A percentile compares a stretch with the other conserved stretches of the same genome.
These are phyloP conservation scores for Pseudanteris insignis DNA, from an alignment of 2,888 invertebrate genomes.

Conservation along the genomic window DNA sequence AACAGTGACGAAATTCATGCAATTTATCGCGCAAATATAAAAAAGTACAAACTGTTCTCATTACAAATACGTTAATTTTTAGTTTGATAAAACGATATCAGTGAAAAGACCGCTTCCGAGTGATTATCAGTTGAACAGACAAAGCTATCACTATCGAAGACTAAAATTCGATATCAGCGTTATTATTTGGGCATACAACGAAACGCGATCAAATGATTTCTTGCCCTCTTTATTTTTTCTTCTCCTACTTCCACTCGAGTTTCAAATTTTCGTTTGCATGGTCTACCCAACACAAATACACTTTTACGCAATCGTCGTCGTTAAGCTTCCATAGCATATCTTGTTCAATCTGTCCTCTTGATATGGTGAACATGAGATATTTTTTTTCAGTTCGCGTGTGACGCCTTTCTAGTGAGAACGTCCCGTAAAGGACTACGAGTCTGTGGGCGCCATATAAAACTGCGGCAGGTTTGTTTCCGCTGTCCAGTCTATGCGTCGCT, in stretches of 20 bases:
- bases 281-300: neutral
- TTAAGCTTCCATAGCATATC: slow-evolving; percentile 3
- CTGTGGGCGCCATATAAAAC: slow-evolving; percentile 66
- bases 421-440: slow-evolving; percentile 49
- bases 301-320: neutral
- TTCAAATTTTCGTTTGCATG: neutral
- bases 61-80: no score
- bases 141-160: slow-evolving; percentile 9
- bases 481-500: slow-evolving; percentile 56
- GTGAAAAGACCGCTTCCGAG: neutral
- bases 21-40: no score
- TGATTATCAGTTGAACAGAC: slow-evolving; percentile 16
- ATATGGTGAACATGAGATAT: slow-evolving; percentile 39
- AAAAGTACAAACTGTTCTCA: no score
- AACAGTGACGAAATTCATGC: no score
- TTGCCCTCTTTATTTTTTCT: no score
- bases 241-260: no score
- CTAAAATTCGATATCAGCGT: slow-evolving; percentile 9
- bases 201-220: no score
- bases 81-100: slow-evolving; percentile 14
- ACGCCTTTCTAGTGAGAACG: slow-evolving; percentile 46
- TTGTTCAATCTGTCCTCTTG: slow-evolving; percentile 17
- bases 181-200: slow-evolving; percentile 7
- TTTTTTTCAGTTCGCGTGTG: slow-evolving; percentile 40
- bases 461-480: slow-evolving; percentile 54